Evolutionary conservation across 2,797 vertebrate species (phyloP).

Genomic region (Labroides dimidiatus): DNA sequence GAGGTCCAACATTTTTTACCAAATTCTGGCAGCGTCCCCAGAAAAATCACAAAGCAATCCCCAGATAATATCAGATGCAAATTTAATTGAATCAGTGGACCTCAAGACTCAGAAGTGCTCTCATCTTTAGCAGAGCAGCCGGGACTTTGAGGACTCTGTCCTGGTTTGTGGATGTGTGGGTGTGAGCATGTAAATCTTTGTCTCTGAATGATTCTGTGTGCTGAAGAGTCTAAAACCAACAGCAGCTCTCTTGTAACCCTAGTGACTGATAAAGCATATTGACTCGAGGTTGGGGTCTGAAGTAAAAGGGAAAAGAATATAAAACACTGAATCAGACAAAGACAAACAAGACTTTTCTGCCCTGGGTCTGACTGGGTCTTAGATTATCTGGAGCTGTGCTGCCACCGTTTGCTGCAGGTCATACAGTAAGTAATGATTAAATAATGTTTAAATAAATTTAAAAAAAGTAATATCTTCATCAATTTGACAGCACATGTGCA

Average conservation of each 20-base stretch:
- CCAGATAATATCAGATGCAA: slow-evolving; percentile 63
- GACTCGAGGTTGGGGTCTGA: no score
- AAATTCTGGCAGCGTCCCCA: slow-evolving; percentile 29
- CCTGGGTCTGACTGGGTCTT: no score
- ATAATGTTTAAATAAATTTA: no score
- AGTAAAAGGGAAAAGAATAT: no score
- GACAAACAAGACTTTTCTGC: no score
- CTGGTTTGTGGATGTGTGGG: neutral
- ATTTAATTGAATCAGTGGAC: slow-evolving; percentile 68
- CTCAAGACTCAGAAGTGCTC: slow-evolving; percentile 29
- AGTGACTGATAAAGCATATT: neutral
- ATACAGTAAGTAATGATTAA: no score
- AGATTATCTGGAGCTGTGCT: no score
- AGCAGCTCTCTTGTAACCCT: neutral
- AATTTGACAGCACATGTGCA: no score
- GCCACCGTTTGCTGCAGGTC: no score
- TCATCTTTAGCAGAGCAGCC: slow-evolving; percentile 40
- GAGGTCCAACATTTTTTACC: slow-evolving; percentile 46
- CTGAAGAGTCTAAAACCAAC: slow-evolving; percentile 2
- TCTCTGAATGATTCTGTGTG: neutral
- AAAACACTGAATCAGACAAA: no score
- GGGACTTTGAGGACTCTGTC: slow-evolving; percentile 26
- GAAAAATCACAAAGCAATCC: slow-evolving; percentile 40
- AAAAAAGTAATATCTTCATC: no score
- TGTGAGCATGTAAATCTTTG: neutral